These are phyloP conservation scores for Coleophora deauratella DNA, from an alignment of 2,888 invertebrate genomes.

Conservation along the genomic window DNA sequence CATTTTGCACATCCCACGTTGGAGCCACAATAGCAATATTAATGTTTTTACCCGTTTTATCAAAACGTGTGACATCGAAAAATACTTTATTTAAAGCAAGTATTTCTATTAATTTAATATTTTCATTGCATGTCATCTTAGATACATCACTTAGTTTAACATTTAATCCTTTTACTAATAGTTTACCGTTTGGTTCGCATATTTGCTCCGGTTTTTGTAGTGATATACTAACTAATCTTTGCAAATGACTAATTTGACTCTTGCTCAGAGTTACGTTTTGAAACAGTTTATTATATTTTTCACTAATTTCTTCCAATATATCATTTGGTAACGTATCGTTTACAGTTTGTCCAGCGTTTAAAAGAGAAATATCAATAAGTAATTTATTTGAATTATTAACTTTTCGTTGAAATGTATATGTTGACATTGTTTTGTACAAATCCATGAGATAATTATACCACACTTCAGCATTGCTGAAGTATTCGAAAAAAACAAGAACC, in stretches of 20 bases:
- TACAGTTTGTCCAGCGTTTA: background rate
- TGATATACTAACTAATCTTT: background rate
- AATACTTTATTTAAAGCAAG: background rate
- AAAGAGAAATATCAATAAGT: background rate
- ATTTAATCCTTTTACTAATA: background rate
- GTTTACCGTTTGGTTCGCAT: background rate
- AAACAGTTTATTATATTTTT: background rate
- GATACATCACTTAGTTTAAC: background rate
- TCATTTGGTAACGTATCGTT: background rate
- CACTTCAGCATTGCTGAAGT: background rate
- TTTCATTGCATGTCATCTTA: background rate
- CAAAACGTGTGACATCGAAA: background rate
- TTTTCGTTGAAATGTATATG: background rate
- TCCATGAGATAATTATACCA: background rate
- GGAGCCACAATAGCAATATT: background rate
- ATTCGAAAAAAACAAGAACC: background rate
- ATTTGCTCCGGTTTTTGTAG: background rate
- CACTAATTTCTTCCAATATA: background rate
- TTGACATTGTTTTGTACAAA: background rate
- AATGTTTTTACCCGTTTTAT: background rate
- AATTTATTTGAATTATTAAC: background rate
- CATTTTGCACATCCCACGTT: background rate
- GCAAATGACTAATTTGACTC: background rate
- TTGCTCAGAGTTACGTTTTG: background rate
- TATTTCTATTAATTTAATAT: background rate